A percentile compares a stretch with the other conserved stretches of the same genome.
Conservation (phyloP, 2,888 invertebrate species). For the Boloria selene region DNA sequence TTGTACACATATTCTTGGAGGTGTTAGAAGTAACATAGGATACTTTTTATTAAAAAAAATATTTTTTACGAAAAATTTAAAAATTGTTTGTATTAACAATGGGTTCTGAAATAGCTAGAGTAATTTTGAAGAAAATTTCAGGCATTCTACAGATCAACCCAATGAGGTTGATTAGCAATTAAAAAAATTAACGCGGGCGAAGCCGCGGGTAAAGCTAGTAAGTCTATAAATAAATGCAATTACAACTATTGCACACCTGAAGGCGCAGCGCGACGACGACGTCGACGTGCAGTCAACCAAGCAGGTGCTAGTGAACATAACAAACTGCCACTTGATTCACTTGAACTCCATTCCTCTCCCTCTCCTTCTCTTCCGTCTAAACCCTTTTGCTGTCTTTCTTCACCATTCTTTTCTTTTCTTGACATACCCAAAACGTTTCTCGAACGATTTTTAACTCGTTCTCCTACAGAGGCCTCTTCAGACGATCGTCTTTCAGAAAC, state of each 20-base stretch:
- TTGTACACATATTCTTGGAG: too few relatives aligned
- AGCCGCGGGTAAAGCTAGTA: too few relatives aligned
- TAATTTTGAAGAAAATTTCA: too few relatives aligned
- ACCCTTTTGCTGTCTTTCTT: conserved; percentile 38
- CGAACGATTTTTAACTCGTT: conserved; percentile 30
- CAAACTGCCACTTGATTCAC: conserved; percentile 62
- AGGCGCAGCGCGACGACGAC: conserved; percentile 53
- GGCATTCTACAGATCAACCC: too few relatives aligned
- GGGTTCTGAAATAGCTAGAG: too few relatives aligned
- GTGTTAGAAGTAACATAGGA: too few relatives aligned
- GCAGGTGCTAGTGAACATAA: conserved; percentile 67
- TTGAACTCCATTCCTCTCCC: conserved; percentile 56
- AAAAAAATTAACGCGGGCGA: too few relatives aligned
- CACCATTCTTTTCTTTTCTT: conserved; percentile 25
- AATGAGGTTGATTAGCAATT: too few relatives aligned
- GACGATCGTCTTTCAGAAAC: conserved; percentile 33
- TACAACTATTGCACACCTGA: conserved; percentile 35
- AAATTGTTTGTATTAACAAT: too few relatives aligned
- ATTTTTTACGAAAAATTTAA: too few relatives aligned
- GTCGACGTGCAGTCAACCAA: conserved; percentile 61
- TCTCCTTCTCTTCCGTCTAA: conserved; percentile 56
- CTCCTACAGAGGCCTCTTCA: conserved; percentile 29
- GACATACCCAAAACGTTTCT: conserved; percentile 31
- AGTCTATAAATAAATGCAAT: too few relatives aligned
- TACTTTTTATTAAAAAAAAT: too few relatives aligned